Evolutionary conservation across 2,797 vertebrate species (phyloP).

Genomic region (Eremophila alpestris): DNA sequence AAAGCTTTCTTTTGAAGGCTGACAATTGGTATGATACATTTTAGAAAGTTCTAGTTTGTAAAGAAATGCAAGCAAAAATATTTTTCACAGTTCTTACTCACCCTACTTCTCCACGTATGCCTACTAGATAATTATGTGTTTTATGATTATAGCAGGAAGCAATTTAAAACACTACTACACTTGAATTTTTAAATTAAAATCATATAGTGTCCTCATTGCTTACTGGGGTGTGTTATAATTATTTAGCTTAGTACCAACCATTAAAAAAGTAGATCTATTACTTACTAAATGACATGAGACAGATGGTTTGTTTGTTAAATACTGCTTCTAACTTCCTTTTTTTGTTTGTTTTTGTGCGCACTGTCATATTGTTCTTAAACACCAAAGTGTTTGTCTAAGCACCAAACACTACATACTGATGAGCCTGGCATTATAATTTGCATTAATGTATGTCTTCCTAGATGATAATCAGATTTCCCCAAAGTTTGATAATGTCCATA

Average conservation of each 20-base stretch:
- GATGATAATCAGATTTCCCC: neutral
- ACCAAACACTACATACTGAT: neutral
- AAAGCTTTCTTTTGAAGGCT: slow-evolving; percentile 13
- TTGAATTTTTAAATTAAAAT: slow-evolving; percentile 22
- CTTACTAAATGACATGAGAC: neutral
- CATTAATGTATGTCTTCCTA: neutral
- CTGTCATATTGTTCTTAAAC: neutral
- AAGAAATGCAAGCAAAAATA: neutral
- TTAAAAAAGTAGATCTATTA: neutral
- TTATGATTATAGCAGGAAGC: neutral
- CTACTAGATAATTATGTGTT: neutral
- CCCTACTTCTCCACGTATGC: neutral
- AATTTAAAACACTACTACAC: neutral
- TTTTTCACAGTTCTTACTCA: neutral
- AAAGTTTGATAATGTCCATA: neutral
- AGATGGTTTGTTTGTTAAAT: neutral
- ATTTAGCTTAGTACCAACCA: neutral
- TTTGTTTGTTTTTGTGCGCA: neutral
- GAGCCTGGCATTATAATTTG: neutral
- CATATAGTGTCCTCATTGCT: neutral
- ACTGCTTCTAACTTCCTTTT: neutral
- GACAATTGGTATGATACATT: neutral
- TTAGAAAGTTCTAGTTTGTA: neutral
- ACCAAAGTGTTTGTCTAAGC: neutral
- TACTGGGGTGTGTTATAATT: neutral